These are phyloP conservation scores for Egretta garzetta DNA, from an alignment of 2,113 vertebrate genomes.

Conservation along the genomic window DNA sequence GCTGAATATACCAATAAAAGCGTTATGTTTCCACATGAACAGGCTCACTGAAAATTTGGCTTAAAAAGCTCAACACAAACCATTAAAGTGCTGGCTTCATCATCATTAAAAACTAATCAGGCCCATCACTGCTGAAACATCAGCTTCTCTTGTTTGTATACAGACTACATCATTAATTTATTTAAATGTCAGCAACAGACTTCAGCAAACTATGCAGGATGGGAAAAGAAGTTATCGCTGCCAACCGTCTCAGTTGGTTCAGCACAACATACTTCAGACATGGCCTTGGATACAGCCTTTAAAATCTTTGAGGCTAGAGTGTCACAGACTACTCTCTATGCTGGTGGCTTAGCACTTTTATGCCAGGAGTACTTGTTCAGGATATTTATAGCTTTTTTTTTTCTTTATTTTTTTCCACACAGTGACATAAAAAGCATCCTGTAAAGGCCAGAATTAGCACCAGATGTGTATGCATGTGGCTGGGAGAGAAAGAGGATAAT, in stretches of 20 bases:
- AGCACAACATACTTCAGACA: background rate
- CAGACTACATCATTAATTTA: conserved; percentile 27
- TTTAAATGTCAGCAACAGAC: conserved; percentile 45
- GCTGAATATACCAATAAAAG: background rate
- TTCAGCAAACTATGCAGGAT: background rate
- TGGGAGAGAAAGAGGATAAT: background rate
- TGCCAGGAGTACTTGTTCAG: background rate
- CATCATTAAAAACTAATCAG: conserved; percentile 60
- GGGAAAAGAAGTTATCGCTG: background rate
- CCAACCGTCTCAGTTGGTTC: background rate
- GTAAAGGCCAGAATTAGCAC: background rate
- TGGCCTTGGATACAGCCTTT: background rate
- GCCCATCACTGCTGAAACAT: conserved; percentile 16
- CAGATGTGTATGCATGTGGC: background rate
- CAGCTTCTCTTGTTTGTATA: conserved; percentile 49
- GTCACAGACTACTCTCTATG: background rate
- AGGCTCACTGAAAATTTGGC: background rate
- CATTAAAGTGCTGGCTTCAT: background rate
- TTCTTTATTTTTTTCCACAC: rapidly evolving
- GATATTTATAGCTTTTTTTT: background rate
- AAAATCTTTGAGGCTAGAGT: background rate
- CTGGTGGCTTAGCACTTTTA: background rate
- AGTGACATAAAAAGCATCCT: background rate
- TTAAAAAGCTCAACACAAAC: conserved; percentile 9
- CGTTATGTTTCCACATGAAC: background rate